These are phyloP conservation scores for Zaprionus nigranus DNA, from an alignment of 1,140 invertebrate species.

Conservation along the genomic window DNA sequence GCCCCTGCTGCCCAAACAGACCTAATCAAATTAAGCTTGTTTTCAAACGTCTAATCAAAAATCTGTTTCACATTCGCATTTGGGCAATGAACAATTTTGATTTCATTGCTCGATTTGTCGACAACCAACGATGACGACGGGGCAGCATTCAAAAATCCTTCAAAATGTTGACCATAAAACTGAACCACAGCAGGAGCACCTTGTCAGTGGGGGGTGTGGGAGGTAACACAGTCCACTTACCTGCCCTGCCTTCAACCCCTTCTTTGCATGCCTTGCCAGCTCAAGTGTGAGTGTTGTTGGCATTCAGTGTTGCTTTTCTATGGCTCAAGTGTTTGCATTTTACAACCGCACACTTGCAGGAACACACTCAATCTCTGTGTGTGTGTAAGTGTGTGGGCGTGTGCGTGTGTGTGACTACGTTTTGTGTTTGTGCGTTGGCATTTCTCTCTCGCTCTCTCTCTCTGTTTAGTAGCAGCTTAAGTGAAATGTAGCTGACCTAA, in stretches of 20 bases:
- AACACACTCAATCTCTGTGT: slow-evolving; percentile 11
- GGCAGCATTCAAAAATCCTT: slow-evolving; percentile 28
- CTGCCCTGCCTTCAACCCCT: neutral
- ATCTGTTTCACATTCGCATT: slow-evolving; percentile 21
- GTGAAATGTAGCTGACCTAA: slow-evolving; percentile 82
- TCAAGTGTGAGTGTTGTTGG: slow-evolving; percentile 39
- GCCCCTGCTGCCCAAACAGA: neutral
- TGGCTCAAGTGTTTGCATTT: slow-evolving; percentile 79
- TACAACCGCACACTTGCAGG: slow-evolving; percentile 61
- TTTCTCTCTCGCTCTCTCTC: slow-evolving; percentile 29
- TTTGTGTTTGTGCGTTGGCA: slow-evolving; percentile 54
- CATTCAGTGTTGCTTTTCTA: slow-evolving; percentile 64
- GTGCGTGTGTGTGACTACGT: slow-evolving; percentile 36
- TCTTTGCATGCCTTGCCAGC: neutral
- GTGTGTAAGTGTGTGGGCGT: slow-evolving; percentile 36
- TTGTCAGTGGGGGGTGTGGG: neutral
- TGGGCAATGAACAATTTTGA: slow-evolving; percentile 8
- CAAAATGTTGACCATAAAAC: slow-evolving; percentile 41
- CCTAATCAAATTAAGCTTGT: slow-evolving; percentile 19
- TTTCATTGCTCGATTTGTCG: slow-evolving; percentile 16
- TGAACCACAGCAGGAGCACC: neutral
- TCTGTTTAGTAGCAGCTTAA: slow-evolving; percentile 52
- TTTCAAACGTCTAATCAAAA: slow-evolving; percentile 18
- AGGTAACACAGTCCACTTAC: neutral
- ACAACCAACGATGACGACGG: too few species aligned